Conservation (phyloP, 2,113 vertebrate species). For the Rhinoderma darwinii region DNA sequence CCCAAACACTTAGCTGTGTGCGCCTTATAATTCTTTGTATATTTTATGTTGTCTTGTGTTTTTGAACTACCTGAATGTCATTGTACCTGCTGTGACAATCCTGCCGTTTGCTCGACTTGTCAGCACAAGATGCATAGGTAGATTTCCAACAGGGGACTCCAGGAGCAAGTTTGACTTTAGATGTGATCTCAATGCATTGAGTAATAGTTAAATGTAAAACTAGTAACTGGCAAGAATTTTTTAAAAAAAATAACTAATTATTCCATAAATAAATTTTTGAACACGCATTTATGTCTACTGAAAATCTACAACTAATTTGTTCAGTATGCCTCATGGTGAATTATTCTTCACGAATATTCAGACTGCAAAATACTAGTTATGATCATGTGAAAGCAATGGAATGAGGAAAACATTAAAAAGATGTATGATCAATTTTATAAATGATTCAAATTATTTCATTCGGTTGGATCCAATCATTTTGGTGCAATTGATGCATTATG, state of each 20-base stretch:
- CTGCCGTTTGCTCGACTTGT: slow-evolving; percentile 57
- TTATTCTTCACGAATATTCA: background rate
- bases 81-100: slow-evolving; percentile 60
- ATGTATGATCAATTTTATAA: background rate
- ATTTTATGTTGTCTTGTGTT: slow-evolving; percentile 56
- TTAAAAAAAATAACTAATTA: background rate
- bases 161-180: slow-evolving; percentile 31
- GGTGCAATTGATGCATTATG: background rate
- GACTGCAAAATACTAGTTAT: background rate
- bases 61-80: slow-evolving; percentile 66
- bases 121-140: slow-evolving; percentile 56
- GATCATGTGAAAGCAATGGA: background rate
- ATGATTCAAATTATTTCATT: background rate
- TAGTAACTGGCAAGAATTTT: background rate
- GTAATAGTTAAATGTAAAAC: background rate
- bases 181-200: background rate
- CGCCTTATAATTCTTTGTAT: slow-evolving; percentile 42
- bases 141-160: slow-evolving; percentile 59
- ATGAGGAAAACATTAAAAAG: background rate
- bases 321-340: background rate
- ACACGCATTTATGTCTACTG: background rate
- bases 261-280: background rate
- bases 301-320: background rate
- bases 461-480: background rate
- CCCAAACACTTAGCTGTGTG: slow-evolving; percentile 35